Base-by-base conservation (phyloP, 1,140 invertebrate genomes). In the Lanistes nyassanus region DNA sequence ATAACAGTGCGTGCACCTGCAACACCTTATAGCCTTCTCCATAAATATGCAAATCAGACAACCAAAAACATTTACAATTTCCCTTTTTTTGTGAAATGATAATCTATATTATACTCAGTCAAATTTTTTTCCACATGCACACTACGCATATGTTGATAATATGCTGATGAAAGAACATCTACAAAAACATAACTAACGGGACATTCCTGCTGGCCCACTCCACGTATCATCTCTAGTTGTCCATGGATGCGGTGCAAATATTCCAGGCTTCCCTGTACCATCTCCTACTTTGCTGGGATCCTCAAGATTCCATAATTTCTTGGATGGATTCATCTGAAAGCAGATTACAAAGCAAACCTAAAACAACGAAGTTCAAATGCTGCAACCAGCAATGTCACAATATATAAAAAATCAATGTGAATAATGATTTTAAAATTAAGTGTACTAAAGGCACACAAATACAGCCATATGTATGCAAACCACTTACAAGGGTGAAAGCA, bases 201-300 rank as follows among this genome's bases (percentile, higher is more conserved):
- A 65, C 42, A 64, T 53, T 21, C 67, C 67, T 62, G 31, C 66
- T 34, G 75, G 75, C 16, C 75, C 75, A 37, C 66, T 42, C 94
- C 85, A 96, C 90, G 89, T 9, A 91, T 85, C 95, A 89, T 92
- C 91, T 92, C 92, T 93, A 91, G 84, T 79, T 37, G 86, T 93
- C 93, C 83, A 88, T 94, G 95, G 92, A 95, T 96, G 90, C 93
- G 93, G 90, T 93, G 93, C 81, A 94, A 94, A 91, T 94, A 94
- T 92, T 94, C 95, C 94, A 94, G 91, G 76, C 92, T 94, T 74
- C 34, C 76, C 65, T 21, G 66, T 78, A 39, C 81, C 81, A 37
- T 75, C 74, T 29, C 67, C 74, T 56, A 78, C 79, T 65, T 84
- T 81, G 21, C 67, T 75, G 16, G 75, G 79, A 75, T 81, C 84